Evolutionary conservation across 2,113 vertebrate genomes (phyloP).

Genomic region (Hydrolagus affinis): DNA sequence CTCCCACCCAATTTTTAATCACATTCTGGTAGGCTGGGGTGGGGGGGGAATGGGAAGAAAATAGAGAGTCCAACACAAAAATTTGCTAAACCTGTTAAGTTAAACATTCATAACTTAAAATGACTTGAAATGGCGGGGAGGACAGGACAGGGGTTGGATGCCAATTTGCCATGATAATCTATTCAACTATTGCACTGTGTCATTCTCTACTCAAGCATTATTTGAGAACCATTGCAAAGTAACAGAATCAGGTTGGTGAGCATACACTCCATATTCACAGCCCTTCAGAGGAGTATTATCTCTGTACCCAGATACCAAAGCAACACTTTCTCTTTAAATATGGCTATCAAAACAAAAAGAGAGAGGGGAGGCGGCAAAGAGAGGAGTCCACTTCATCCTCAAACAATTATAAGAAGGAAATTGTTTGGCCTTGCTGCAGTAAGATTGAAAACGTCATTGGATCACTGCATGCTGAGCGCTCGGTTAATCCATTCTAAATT

Average conservation of each 20-base stretch:
- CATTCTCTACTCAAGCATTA: not conserved
- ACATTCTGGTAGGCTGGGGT: not conserved
- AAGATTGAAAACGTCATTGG: not conserved
- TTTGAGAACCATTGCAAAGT: no score
- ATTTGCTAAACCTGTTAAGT: not conserved
- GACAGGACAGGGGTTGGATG: no score
- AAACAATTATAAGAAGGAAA: constrained; percentile 7
- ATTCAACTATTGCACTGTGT: not conserved
- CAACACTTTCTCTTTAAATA: constrained; percentile 1
- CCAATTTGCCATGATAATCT: not conserved
- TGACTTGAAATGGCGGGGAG: not conserved
- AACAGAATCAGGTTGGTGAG: not conserved
- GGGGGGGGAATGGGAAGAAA: not conserved
- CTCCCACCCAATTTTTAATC: not conserved
- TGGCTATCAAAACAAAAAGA: not conserved
- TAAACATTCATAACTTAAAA: not conserved
- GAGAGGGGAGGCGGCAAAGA: no score
- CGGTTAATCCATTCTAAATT: not conserved
- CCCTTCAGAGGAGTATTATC: not conserved
- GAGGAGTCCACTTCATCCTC: not conserved
- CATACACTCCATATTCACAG: not conserved
- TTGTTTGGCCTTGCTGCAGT: not conserved
- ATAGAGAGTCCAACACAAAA: not conserved
- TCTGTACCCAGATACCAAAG: not conserved
- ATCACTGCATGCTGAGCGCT: not conserved